Percentiles rank a stretch among this genome's conserved stretches.
These are phyloP conservation scores for Harpagifer antarcticus DNA, from an alignment of 2,797 vertebrate genomes.

Conservation along the genomic window DNA sequence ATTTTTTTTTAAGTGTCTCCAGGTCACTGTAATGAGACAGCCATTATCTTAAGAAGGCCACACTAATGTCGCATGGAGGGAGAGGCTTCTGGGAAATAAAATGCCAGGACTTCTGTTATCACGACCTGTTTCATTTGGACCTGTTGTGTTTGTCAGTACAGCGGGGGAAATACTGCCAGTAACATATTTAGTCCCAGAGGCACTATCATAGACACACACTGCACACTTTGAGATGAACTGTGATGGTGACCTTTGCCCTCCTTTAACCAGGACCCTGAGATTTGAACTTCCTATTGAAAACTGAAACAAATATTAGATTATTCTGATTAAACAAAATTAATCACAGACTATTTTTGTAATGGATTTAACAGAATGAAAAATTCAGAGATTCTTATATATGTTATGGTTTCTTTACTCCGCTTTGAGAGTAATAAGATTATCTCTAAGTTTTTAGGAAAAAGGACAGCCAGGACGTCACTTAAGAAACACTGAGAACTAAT, in stretches of 20 bases:
- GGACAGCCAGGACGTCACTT: no score
- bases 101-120: constrained; percentile 58
- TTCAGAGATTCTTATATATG: no score
- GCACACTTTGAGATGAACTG: constrained; percentile 34
- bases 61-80: constrained; percentile 17
- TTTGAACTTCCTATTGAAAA: constrained; percentile 27
- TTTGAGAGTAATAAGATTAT: no score
- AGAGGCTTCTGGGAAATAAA: constrained; percentile 39
- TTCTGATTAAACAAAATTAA: no score
- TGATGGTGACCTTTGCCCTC: constrained; percentile 53
- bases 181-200: constrained; percentile 25
- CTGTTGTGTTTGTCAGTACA: constrained; percentile 24
- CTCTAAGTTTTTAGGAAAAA: no score
- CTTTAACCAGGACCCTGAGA: constrained; percentile 19
- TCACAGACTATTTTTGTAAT: no score
- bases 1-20: constrained; percentile 41
- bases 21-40: constrained; percentile 48
- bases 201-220: constrained; percentile 4
- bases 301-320: no score
- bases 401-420: no score
- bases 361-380: no score
- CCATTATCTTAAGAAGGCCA: constrained; percentile 53
- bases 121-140: constrained; percentile 57
- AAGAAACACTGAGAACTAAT: no score
- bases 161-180: constrained; percentile 15